Conservation (phyloP, 2,888 invertebrate genomes). For the Polyommatus iphigenia region DNA sequence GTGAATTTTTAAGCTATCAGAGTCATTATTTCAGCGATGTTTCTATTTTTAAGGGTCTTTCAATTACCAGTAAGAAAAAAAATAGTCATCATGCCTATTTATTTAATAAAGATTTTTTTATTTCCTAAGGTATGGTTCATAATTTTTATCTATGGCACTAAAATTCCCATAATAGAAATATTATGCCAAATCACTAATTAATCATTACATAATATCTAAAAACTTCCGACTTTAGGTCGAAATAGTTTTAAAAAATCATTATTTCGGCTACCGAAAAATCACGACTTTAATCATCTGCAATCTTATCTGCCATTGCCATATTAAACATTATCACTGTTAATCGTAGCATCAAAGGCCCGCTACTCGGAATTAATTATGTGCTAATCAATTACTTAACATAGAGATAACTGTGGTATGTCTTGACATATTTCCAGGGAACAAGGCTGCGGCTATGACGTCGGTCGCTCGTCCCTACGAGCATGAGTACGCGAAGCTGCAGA, state of each 20-base stretch:
- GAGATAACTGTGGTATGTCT: slow-evolving; percentile 29
- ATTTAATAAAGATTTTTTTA: too few relatives aligned
- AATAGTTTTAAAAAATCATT: not conserved
- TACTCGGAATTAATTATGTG: slow-evolving; percentile 45
- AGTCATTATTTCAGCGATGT: too few relatives aligned
- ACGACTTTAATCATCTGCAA: slow-evolving; percentile 39
- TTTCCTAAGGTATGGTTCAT: too few relatives aligned
- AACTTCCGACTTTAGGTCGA: not conserved
- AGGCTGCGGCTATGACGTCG: slow-evolving; percentile 57
- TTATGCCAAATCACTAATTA: not conserved
- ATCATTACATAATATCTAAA: not conserved
- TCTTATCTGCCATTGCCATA: slow-evolving; percentile 45
- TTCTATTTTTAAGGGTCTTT: too few relatives aligned
- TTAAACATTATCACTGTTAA: slow-evolving; percentile 39
- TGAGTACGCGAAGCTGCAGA: slow-evolving; percentile 87
- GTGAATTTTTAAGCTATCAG: too few relatives aligned
- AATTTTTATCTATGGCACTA: not conserved
- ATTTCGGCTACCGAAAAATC: slow-evolving; percentile 42
- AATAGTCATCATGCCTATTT: too few relatives aligned
- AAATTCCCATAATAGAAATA: not conserved
- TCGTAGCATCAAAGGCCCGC: slow-evolving; percentile 46
- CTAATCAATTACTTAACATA: slow-evolving; percentile 35
- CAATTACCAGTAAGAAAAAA: too few relatives aligned
- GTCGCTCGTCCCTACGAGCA: slow-evolving; percentile 86
- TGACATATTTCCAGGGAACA: slow-evolving; percentile 54